Percentiles rank a stretch among this genome's conserved stretches.
phyloP scores from a whole-genome alignment of 2,888 invertebrate genomes.

The Petrolisthes manimaculis region DNA sequence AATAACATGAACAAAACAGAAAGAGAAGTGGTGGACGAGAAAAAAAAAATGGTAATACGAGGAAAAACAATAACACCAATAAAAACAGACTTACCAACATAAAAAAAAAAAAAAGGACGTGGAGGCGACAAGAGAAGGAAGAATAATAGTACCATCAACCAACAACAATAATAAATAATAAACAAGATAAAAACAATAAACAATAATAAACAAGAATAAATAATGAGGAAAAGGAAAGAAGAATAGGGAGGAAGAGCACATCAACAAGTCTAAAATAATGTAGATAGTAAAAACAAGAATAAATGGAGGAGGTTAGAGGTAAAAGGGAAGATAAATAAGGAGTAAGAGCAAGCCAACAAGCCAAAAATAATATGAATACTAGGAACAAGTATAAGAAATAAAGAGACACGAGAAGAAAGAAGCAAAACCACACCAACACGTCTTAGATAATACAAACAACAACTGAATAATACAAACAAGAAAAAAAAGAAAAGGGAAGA shows the following conservation, averaged over 20 bases:
- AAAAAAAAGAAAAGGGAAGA: conserved; percentile 1
- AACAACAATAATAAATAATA: background rate
- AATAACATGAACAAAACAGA: background rate
- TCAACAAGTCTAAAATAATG: background rate
- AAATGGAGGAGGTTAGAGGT: background rate
- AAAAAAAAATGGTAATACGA: background rate
- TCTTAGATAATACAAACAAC: background rate
- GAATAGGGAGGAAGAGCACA: background rate
- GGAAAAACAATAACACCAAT: background rate
- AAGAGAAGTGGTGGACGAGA: background rate
- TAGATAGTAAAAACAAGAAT: background rate
- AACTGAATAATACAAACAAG: background rate
- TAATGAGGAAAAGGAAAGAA: background rate
- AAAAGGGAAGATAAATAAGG: background rate
- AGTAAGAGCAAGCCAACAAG: background rate
- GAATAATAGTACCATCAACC: background rate
- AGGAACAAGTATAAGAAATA: background rate
- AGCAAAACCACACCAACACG: background rate
- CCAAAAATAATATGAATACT: background rate
- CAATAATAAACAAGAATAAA: background rate
- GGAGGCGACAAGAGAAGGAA: background rate
- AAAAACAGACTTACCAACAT: background rate
- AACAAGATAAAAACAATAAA: background rate
- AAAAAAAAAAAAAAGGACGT: background rate
- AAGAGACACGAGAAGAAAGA: background rate